phyloP scores from a whole-genome alignment of 1,140 invertebrate species.

The Orchesella cincta region DNA sequence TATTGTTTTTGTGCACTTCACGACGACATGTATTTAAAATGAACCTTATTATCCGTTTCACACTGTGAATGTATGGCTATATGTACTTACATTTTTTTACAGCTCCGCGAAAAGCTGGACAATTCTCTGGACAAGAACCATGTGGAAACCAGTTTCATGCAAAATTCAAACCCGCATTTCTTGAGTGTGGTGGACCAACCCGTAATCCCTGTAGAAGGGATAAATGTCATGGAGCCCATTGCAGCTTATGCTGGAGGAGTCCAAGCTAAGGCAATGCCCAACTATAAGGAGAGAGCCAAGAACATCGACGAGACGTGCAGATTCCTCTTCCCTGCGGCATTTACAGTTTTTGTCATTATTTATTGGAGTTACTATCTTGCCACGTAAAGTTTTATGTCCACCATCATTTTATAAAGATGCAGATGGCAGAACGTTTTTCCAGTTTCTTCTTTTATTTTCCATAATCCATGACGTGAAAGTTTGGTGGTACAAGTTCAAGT shows the following conservation, averaged over 20 bases:
- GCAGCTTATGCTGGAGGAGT: slow-evolving; percentile 2
- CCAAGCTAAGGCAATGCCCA: slow-evolving; percentile 5
- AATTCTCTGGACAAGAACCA: slow-evolving; percentile 39
- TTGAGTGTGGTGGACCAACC: slow-evolving; percentile 39
- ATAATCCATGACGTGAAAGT: too few relatives aligned
- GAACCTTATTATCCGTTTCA: too few relatives aligned
- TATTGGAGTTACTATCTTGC: slow-evolving; percentile 59
- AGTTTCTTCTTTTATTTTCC: background rate
- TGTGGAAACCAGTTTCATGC: slow-evolving; percentile 45
- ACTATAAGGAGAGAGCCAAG: slow-evolving; percentile 39
- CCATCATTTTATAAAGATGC: too few relatives aligned
- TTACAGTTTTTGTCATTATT: slow-evolving; percentile 59
- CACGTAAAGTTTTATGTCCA: background rate
- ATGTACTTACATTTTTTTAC: too few relatives aligned
- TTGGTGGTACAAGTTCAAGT: too few relatives aligned
- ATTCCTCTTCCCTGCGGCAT: slow-evolving; percentile 58
- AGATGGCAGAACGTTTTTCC: too few relatives aligned
- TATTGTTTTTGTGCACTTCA: too few relatives aligned
- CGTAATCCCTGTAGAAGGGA: slow-evolving; percentile 43
- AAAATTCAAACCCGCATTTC: slow-evolving; percentile 33
- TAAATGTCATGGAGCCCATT: slow-evolving; percentile 42
- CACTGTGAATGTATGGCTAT: too few relatives aligned
- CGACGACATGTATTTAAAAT: too few relatives aligned
- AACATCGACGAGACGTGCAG: slow-evolving; percentile 59
- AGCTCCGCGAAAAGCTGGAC: slow-evolving; percentile 28